Conservation (phyloP, 2,113 vertebrate genomes). For the Saguinus imperator region DNA sequence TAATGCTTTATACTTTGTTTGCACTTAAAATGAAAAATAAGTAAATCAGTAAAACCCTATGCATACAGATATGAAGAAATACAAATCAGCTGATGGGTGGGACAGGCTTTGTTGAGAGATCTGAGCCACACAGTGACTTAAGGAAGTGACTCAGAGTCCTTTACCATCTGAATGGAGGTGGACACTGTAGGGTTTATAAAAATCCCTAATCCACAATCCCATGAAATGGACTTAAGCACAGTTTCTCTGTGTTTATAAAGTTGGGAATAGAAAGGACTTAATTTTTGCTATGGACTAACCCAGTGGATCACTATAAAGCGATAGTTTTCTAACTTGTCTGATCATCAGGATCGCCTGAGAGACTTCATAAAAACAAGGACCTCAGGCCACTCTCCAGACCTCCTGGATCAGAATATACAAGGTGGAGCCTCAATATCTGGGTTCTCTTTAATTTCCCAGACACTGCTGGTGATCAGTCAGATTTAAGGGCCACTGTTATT, state of each 20-base stretch:
- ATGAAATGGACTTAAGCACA: background rate
- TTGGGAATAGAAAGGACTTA: background rate
- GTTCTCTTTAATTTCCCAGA: background rate
- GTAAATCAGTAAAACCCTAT: constrained; percentile 2
- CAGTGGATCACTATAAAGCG: background rate
- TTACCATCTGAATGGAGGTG: background rate
- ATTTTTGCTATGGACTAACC: background rate
- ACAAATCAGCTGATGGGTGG: background rate
- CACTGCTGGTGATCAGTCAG: background rate
- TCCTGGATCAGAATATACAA: background rate
- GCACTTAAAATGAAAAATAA: constrained; percentile 39
- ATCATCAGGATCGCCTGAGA: background rate
- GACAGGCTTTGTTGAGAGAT: background rate
- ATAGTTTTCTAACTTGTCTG: background rate
- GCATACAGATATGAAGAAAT: background rate
- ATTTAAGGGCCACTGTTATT: background rate
- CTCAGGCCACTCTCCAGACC: background rate
- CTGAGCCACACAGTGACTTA: background rate
- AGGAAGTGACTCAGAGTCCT: background rate
- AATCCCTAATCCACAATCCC: background rate
- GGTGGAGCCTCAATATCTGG: background rate
- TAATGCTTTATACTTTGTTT: constrained; percentile 11
- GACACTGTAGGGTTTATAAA: background rate
- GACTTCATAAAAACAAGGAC: background rate
- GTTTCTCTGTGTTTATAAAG: background rate